Conservation (phyloP, 2,113 vertebrate genomes). For the Lutjanus erythropterus region DNA sequence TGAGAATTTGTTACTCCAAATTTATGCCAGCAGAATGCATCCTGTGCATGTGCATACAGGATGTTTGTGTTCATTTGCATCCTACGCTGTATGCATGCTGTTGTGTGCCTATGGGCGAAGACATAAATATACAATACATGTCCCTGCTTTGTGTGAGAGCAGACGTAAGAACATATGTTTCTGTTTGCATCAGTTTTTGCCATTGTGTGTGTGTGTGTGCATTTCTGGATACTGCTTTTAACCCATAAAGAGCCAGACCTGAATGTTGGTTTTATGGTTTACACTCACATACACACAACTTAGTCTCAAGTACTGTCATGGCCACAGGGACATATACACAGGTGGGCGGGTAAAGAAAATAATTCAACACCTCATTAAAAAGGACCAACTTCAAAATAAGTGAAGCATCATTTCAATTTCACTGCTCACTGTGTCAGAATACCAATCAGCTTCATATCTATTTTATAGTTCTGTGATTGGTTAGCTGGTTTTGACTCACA, state of each 20-base stretch:
- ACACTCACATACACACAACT: neutral
- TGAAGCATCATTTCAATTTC: neutral
- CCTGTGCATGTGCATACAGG: neutral
- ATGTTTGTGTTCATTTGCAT: neutral
- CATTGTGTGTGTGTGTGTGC: neutral
- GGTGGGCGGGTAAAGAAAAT: too few species aligned
- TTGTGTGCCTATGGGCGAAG: neutral
- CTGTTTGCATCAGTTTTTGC: neutral
- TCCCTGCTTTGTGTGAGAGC: neutral
- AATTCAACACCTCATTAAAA: too few species aligned
- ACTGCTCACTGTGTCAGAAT: neutral
- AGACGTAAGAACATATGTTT: neutral
- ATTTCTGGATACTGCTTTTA: neutral
- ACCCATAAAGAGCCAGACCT: neutral
- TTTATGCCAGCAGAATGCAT: constrained; percentile 2
- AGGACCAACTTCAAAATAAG: too few species aligned
- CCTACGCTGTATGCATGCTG: neutral
- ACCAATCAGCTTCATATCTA: neutral
- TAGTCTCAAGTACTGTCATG: neutral
- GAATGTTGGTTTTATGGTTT: neutral
- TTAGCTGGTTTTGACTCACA: neutral
- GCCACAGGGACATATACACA: neutral
- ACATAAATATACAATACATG: neutral
- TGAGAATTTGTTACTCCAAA: constrained; percentile 9
- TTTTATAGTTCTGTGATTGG: neutral